Evolutionary conservation across 2,797 vertebrate genomes (phyloP), one percentile per base, ranked within the genome.

Genomic region (Vespertilio murinus): DNA sequence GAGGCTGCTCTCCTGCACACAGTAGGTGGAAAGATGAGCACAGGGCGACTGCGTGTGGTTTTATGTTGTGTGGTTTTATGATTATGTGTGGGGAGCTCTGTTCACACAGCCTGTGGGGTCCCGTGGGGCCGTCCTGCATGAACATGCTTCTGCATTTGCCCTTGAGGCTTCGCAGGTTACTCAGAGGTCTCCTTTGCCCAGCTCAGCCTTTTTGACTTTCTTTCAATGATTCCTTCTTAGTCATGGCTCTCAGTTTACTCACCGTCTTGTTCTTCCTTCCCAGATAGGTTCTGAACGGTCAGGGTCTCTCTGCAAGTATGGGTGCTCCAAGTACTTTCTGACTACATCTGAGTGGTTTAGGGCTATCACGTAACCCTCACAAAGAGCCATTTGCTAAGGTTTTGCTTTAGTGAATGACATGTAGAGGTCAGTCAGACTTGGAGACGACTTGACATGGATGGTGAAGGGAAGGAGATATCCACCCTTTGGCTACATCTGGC

Each of bases 11-110:
- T 91, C 64, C 42, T n/a, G 30, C 59, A 33, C 33, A 42, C 18
- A 23, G 30, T 9, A 22, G 40, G 25, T 11, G 2, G 18, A 30
- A 40, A 59, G 45, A 13, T 6, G 52, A 61, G 3, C 9, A 18
- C 28, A 28, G 61, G 47, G 10, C 0, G 20, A 6, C 20, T 1
- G 12, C 0, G 0, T 69, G 22, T 0, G 22, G 38, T 18, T 67
- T 59, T 42, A 42, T 17, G 18, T n/a, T 18, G 4, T 23, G 12
- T 17, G n/a, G n/a, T n/a, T n/a, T n/a, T n/a, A n/a, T n/a, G n/a
- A n/a, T n/a, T n/a, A n/a, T n/a, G n/a, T n/a, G n/a, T n/a, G n/a
- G 38, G 35, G 23, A 28, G 35, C 40, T 52, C 35, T 2, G 9
- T 23, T 65, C 59, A 8, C 13, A 38, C 12, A 92, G 64, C 23